Evolutionary conservation across 2,888 invertebrate species (phyloP).

Genomic region (Oxycera nigricornis): DNA sequence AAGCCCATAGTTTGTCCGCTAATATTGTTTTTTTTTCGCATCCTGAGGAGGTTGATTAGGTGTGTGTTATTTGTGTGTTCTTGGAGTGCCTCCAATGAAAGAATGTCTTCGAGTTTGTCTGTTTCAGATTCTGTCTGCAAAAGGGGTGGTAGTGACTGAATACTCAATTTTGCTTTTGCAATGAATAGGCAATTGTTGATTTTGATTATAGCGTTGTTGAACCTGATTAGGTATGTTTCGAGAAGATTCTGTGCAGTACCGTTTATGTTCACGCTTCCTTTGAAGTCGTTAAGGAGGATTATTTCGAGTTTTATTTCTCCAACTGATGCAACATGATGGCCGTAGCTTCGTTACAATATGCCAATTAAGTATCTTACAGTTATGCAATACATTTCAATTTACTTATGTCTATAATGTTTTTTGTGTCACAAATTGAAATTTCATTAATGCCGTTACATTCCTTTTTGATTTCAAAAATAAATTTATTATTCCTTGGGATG

Average conservation of each 20-base stretch:
- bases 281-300: no score
- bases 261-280: not conserved
- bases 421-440: not conserved
- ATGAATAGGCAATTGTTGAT: not conserved
- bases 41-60: not conserved
- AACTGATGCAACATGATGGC: not conserved
- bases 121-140: no score
- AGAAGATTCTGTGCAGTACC: not conserved
- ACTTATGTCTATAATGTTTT: not conserved
- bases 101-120: no score
- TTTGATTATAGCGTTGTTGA: not conserved
- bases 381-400: not conserved
- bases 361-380: not conserved
- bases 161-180: not conserved
- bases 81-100: not conserved
- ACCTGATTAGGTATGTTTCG: not conserved
- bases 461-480: no score
- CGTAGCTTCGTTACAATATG: not conserved
- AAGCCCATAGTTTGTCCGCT: not conserved
- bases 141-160: no score
- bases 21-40: not conserved
- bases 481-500: not conserved
- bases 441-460: not conserved
- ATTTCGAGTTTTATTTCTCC: not conserved
- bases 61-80: no score